phyloP scores from a whole-genome alignment of 2,797 vertebrate genomes.

The Artibeus lituratus region DNA sequence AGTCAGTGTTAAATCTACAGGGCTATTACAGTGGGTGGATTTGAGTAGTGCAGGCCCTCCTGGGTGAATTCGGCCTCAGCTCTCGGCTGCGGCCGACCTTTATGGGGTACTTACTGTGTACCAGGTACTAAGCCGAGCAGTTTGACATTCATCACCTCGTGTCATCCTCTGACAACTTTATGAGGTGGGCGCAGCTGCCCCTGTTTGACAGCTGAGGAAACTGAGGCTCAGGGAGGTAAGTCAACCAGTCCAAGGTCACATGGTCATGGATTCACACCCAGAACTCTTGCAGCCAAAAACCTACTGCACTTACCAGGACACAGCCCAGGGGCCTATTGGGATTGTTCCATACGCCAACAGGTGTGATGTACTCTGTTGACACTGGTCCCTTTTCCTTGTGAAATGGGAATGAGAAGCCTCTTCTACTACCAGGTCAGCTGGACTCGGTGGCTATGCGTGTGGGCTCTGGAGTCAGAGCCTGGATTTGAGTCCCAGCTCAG shows the following conservation, averaged over 20 bases:
- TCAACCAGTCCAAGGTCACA: background rate
- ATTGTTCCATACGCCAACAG: background rate
- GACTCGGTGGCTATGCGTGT: background rate
- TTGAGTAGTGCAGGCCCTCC: background rate
- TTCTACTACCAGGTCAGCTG: background rate
- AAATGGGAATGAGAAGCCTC: background rate
- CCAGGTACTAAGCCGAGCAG: background rate
- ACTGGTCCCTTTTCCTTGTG: background rate
- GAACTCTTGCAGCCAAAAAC: background rate
- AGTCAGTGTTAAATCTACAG: background rate
- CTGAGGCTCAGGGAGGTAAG: background rate
- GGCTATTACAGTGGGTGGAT: background rate
- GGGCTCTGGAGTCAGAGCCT: background rate
- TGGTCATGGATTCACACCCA: background rate
- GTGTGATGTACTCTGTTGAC: background rate
- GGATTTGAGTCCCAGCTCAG: background rate
- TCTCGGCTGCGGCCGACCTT: background rate
- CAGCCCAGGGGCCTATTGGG: background rate
- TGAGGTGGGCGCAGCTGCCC: background rate
- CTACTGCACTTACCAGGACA: background rate
- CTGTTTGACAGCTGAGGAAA: background rate
- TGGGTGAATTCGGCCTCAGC: background rate
- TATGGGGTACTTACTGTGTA: background rate
- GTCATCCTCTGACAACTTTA: background rate
- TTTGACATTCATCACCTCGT: background rate